Conservation (phyloP, 2,113 vertebrate genomes). For the Daboia siamensis region DNA sequence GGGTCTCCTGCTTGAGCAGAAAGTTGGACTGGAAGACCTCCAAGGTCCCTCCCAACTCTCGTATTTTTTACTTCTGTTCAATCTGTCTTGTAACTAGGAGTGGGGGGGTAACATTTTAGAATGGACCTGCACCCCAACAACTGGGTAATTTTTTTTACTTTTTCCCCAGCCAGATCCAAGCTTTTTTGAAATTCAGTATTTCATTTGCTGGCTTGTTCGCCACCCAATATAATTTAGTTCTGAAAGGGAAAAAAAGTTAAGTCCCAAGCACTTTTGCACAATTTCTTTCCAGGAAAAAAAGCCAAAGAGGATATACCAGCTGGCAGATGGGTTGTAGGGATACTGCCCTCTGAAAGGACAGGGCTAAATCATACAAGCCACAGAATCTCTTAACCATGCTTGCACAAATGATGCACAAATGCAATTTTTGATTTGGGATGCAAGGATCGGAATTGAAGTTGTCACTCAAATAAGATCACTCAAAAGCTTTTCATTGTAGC, state of each 20-base stretch:
- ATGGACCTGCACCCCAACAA: not conserved
- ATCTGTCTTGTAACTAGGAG: not conserved
- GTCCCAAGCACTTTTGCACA: not conserved
- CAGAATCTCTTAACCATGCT: not conserved
- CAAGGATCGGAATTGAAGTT: not conserved
- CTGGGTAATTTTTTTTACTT: fast-evolving
- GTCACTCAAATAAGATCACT: not conserved
- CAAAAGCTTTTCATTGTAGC: not conserved
- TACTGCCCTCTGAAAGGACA: not conserved
- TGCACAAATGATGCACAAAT: not conserved
- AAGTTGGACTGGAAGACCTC: not conserved
- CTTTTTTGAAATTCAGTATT: not conserved
- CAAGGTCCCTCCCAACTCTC: not conserved
- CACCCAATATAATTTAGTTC: not conserved
- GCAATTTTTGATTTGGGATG: not conserved
- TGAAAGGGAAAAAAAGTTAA: not conserved
- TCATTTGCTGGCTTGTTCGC: not conserved
- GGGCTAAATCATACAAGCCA: not conserved
- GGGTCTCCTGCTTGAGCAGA: not conserved
- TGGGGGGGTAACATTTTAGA: not conserved
- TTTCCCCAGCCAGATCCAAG: not conserved
- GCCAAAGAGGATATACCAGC: not conserved
- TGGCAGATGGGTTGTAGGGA: not conserved
- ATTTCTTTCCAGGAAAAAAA: not conserved
- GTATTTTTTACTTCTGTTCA: not conserved